Percentiles rank a stretch among this genome's conserved stretches.
These are phyloP conservation scores for Ridgeia piscesae DNA, from an alignment of 1,140 invertebrate species.

Conservation along the genomic window DNA sequence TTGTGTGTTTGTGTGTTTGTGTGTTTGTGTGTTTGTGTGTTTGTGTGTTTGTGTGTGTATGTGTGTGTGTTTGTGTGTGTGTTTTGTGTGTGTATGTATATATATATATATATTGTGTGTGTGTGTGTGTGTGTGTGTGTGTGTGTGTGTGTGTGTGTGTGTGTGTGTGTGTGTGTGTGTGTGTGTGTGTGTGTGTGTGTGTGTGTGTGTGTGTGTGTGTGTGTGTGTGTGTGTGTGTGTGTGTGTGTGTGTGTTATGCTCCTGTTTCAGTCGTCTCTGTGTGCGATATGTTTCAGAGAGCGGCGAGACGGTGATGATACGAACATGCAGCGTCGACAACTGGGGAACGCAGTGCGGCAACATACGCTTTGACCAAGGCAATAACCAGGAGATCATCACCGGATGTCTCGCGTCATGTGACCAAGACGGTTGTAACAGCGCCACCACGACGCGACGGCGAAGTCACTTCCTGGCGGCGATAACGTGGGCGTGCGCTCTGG, in stretches of 20 bases:
- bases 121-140: too few species aligned
- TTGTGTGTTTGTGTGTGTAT: too few species aligned
- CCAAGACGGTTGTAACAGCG: conserved; percentile 40
- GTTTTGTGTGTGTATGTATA: too few species aligned
- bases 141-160: too few species aligned
- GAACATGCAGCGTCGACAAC: conserved; percentile 41
- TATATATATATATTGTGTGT: too few species aligned
- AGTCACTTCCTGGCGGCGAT: not conserved
- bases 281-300: conserved; percentile 33
- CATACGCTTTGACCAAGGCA: conserved; percentile 36
- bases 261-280: not conserved
- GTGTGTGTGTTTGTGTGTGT: too few species aligned
- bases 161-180: too few species aligned
- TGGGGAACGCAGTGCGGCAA: conserved; percentile 48
- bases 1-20: too few species aligned
- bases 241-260: not conserved
- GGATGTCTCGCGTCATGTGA: conserved; percentile 42
- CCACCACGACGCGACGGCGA: not conserved
- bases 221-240: too few species aligned
- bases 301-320: conserved; percentile 38
- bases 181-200: too few species aligned
- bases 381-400: conserved; percentile 21
- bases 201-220: too few species aligned
- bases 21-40: too few species aligned
- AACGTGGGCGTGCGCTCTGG: not conserved